phyloP scores from a whole-genome alignment of 1,140 invertebrate species.

The Onthophagus taurus region DNA sequence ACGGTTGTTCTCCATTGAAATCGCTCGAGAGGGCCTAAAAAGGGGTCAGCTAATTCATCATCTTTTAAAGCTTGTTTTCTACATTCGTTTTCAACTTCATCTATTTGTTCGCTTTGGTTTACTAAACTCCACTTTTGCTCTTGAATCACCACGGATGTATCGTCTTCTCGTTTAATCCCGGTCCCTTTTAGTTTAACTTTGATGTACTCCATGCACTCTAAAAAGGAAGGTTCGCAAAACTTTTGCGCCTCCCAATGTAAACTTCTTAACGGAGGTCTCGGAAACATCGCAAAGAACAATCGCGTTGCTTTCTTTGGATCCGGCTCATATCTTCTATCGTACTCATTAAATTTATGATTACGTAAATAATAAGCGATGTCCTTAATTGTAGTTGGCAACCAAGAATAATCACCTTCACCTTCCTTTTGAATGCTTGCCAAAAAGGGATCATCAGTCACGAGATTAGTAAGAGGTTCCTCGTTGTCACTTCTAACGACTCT shows the following conservation, averaged over 20 bases:
- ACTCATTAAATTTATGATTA: constrained; percentile 53
- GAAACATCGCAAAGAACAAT: constrained; percentile 41
- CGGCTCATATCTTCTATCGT: constrained; percentile 43
- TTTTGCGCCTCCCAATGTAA: constrained; percentile 52
- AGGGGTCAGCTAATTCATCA: constrained; percentile 40
- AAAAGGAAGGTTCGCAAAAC: constrained; percentile 44
- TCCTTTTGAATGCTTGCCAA: neutral
- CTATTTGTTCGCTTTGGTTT: constrained; percentile 35
- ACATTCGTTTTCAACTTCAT: constrained; percentile 42
- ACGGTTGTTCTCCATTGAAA: constrained; percentile 52
- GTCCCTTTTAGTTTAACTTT: constrained; percentile 34
- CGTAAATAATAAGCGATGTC: constrained; percentile 52
- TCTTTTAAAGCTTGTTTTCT: constrained; percentile 36
- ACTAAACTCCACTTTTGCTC: constrained; percentile 38
- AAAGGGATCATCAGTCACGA: constrained; percentile 11
- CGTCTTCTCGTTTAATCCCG: constrained; percentile 40
- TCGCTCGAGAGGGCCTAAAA: constrained; percentile 36
- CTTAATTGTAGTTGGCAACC: constrained; percentile 33
- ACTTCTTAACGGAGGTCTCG: constrained; percentile 43
- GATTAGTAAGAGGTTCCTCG: neutral
- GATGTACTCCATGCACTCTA: constrained; percentile 47
- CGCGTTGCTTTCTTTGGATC: constrained; percentile 20
- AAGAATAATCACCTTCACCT: constrained; percentile 4
- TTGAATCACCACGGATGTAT: constrained; percentile 41
- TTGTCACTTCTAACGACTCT: constrained; percentile 2